Evolutionary conservation across 2,888 invertebrate species (phyloP), one percentile per base, ranked within the genome.

Genomic region (Aradus depressus): DNA sequence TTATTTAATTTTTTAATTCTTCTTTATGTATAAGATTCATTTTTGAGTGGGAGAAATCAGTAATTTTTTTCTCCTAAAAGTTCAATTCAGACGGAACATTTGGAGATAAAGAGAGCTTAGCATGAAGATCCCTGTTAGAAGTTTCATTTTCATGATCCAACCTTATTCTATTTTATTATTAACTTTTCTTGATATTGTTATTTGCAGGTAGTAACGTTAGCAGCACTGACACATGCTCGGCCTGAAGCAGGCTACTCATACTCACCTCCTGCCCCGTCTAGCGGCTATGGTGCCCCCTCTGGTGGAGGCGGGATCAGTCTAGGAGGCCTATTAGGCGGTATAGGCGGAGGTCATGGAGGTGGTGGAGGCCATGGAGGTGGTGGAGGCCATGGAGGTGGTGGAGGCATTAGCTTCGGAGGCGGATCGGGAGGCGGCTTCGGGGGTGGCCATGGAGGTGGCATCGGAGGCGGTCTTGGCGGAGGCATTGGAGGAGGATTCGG

Each of bases 181-280:
- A 14, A 35, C 26, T 31, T 26, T 53, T 21, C 41, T 48, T 23
- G 35, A 38, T 39, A 35, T 44, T 49, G 55, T n/a, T n/a, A n/a
- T 10, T 44, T 58, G 14, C 59, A 64, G 64, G 55, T 64, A 43
- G 51, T 62, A 42, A 60, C 62, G 42, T 49, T 62, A 16, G 58
- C 58, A 43, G 61, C 61, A 32, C 53, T 63, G n/a, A 59, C 61
- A 16, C 44, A 57, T 18, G 63, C 63, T 34, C 60, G 61, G 42
- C 63, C 64, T 31, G 63, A 63, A 43, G 63, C 63, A 23, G 62
- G 62, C 8, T 62, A 62, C 55, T 61, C 60, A 3, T 63, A 62
- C 50, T 57, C 58, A 42, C 44, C 58, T 3, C 59, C 62, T 2
- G 45, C 60, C 14, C 55, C 60, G 3, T 60, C 60, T n/a, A 54